Base-by-base conservation (phyloP, 2,113 vertebrate species). In the Oreochromis spilurus region DNA sequence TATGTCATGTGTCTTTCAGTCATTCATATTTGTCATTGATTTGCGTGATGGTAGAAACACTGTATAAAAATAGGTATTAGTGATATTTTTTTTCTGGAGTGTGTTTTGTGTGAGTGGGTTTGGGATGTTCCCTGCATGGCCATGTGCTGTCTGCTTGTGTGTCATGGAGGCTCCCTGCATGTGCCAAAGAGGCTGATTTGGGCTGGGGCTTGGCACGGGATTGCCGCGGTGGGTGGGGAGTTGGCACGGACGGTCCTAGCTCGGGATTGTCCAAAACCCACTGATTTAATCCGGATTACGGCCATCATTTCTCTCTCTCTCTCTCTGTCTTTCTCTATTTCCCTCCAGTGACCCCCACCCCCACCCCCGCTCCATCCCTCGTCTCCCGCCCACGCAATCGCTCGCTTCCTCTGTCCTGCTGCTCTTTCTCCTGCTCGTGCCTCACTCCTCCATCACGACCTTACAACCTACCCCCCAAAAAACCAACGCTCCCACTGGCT, bases 281-380 rank as follows among this genome's bases (percentile, higher is more conserved):
- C 81, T 43, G 62, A 90, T 91, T 95, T 95, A 96, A 96, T 96
- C 94, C 88, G 90, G 95, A 96, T 96, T 96, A 95, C 4, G 26
- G 50, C 86, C 92, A 91, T 95, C 83, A 86, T 92, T 91, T 90
- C 90, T 85, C 82, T 78, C 89, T 84, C 89, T 84, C 87, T 67
- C 45, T 70, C 52, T 58, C 58, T 81, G n/a, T 75, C 85, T 83
- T 14, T 91, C 79, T 87, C 86, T 89, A 89, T 87, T 57, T 89
- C 88, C 88, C 84, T 88, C 40, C 65, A 13, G n/a, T 78, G 57
- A 81, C 81, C 79, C 50, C 55, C 29, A 11, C 55, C 38, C 31
- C 38, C 9, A 26, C 60, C 34, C 52, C 62, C 38, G 48, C 84
- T 54, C 29, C 29, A 14, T 62, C 34, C 38, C 38, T 58, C 72